Percentiles rank a stretch among this genome's conserved stretches.
Conservation (phyloP, 2,797 vertebrate genomes). For the Pelochelys cantorii region DNA sequence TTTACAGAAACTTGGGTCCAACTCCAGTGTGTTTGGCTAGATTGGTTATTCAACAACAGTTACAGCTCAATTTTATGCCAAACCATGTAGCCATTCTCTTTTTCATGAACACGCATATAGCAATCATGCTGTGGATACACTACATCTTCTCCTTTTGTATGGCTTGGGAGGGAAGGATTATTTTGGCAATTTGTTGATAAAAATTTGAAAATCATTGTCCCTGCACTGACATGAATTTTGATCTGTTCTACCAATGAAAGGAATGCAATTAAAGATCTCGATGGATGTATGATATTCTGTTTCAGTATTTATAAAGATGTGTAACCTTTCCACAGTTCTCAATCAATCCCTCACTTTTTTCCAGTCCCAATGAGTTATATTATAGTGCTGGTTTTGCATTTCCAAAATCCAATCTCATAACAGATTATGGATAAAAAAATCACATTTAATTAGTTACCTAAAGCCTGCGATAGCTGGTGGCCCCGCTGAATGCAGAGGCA, state of each 20-base stretch:
- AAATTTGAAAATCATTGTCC: too few species aligned
- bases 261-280: too few species aligned
- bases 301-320: too few species aligned
- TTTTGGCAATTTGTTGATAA: too few species aligned
- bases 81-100: fast-evolving
- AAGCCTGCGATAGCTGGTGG: too few species aligned
- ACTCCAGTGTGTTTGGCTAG: neutral
- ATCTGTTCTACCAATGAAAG: too few species aligned
- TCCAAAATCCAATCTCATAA: neutral
- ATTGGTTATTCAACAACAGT: neutral
- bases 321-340: neutral
- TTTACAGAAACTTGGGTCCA: fast-evolving
- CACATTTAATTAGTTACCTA: too few species aligned
- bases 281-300: too few species aligned
- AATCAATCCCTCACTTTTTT: neutral
- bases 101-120: neutral
- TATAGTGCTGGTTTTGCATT: fast-evolving
- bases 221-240: too few species aligned
- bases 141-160: too few species aligned
- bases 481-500: too few species aligned
- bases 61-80: neutral
- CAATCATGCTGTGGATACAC: neutral
- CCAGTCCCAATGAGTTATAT: neutral
- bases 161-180: too few species aligned
- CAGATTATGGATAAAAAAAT: neutral